Base-by-base conservation (phyloP, 2,888 invertebrate genomes). In the Yponomeuta evonymella region DNA sequence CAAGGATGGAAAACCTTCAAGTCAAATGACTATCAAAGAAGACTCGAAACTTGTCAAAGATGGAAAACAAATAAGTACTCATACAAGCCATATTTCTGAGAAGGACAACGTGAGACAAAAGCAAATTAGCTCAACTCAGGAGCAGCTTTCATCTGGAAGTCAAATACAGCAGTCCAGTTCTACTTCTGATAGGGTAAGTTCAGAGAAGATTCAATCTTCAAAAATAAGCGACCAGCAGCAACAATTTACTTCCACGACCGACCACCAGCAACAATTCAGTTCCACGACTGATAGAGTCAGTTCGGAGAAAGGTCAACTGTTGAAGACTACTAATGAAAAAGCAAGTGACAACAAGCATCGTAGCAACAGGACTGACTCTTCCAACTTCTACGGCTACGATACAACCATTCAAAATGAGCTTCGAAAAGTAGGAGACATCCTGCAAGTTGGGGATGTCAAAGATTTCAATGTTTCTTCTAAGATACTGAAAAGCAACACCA, bases 401-500 rank as follows among this genome's bases (percentile, higher is more conserved):
- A 74, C 85, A 10, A 91, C 90, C 6, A 89, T 91, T 73, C 83
- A 90, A 79, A 85, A 90, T 73, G 88, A 92, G 81, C 76, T 92
- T 10, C 83, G 78, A 70, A 91, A 90, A 81, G 91, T 92, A 10
- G 91, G 90, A 51, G 83, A 90, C 71, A 88, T 91, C 76, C 80
- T 92, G 71, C 85, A 90, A 75, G 86, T 90, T 51, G 81, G 82
- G 67, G 80, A 88, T 73, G 82, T 83, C 12, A 81, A 89, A 74
- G 87, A 88, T 73, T 77, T 90, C 36, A 86, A 91, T 74, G 89
- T 86, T 83, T 93, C 85, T 66, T 93, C 81, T 72, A 90, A 91
- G 82, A 89, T 92, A 64, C 85, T 93, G 72, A 93, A 94, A 76
- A 93, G 94, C 75, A 92, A 93, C 75, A 93, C 93, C 67, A 93